These are phyloP conservation scores for Xyrauchen texanus DNA, from an alignment of 2,113 vertebrate species.

Conservation along the genomic window DNA sequence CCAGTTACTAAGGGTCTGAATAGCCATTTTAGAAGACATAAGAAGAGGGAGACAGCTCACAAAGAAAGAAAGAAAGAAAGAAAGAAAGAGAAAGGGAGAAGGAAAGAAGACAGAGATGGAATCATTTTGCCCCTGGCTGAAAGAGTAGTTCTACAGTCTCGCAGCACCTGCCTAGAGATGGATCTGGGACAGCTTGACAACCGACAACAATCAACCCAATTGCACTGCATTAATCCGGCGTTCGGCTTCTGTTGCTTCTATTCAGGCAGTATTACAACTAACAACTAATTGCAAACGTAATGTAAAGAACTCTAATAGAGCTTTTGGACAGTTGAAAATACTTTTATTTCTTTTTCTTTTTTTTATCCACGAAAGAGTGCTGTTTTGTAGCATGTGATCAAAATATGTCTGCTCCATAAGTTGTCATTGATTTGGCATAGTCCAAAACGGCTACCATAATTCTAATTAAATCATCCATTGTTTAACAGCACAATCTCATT, in stretches of 20 bases:
- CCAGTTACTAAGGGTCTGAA: background rate
- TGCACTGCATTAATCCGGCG: background rate
- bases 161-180: constrained; percentile 16
- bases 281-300: too few species aligned
- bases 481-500: too few species aligned
- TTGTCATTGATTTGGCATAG: too few species aligned
- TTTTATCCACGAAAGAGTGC: too few species aligned
- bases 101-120: background rate
- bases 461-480: too few species aligned
- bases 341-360: too few species aligned
- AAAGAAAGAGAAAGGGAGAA: background rate
- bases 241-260: background rate
- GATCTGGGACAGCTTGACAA: background rate
- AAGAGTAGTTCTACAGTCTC: constrained; percentile 9
- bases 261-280: too few species aligned
- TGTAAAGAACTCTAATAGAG: too few species aligned
- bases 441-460: too few species aligned
- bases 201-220: constrained; percentile 24
- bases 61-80: background rate
- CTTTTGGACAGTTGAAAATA: too few species aligned
- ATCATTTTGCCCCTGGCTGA: background rate
- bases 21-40: constrained; percentile 2
- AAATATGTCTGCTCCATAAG: too few species aligned
- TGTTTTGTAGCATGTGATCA: too few species aligned
- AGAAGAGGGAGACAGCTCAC: background rate